phyloP scores from a whole-genome alignment of 2,888 invertebrate species.

The Gerosis bhagava region DNA sequence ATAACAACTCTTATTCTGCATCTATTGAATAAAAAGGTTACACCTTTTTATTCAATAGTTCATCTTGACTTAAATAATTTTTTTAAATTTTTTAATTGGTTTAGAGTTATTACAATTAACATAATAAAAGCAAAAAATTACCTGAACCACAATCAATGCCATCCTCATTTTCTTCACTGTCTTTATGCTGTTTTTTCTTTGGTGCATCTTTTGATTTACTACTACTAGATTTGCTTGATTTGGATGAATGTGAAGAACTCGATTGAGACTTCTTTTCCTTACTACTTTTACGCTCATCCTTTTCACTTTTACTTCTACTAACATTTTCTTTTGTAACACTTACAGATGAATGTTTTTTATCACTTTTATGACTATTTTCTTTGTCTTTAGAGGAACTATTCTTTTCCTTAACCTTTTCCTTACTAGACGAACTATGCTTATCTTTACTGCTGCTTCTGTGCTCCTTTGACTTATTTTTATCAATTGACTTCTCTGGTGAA shows the following conservation, averaged over 20 bases:
- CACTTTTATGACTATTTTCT: constrained; percentile 58
- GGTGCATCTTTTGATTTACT: constrained; percentile 65
- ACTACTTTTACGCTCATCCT: constrained; percentile 45
- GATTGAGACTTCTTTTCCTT: constrained; percentile 61
- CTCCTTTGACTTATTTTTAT: constrained; percentile 54
- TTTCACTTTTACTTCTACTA: constrained; percentile 52
- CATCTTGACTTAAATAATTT: no score
- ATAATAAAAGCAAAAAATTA: constrained; percentile 41
- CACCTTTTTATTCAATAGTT: no score
- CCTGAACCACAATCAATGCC: constrained; percentile 88
- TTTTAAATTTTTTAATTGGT: no score
- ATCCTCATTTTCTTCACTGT: constrained; percentile 72
- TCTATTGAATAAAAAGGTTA: no score
- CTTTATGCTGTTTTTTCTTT: constrained; percentile 62
- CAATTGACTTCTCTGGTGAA: constrained; percentile 51
- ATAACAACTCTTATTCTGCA: no score
- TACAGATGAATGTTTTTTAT: constrained; percentile 56
- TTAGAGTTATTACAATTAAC: no score
- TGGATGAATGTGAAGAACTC: constrained; percentile 55
- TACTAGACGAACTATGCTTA: constrained; percentile 61
- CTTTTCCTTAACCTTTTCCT: constrained; percentile 61
- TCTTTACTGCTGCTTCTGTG: constrained; percentile 60
- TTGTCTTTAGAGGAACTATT: constrained; percentile 66
- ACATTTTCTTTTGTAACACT: constrained; percentile 50
- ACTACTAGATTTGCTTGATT: constrained; percentile 52